Base-by-base conservation (phyloP, 2,113 vertebrate genomes). In the Oenanthe melanoleuca region DNA sequence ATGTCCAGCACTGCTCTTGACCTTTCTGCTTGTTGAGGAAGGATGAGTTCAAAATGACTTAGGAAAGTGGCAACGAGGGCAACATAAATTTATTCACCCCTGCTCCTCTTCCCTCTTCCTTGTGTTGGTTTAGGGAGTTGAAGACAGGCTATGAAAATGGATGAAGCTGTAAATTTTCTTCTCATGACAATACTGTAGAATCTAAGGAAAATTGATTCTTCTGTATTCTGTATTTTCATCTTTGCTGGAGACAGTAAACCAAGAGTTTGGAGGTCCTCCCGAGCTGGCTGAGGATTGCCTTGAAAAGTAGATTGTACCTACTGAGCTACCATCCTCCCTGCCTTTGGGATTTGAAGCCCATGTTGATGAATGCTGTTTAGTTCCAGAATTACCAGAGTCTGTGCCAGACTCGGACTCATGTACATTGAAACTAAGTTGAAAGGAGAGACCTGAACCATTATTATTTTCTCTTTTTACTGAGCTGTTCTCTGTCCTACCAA, bases 1-100 rank as follows among this genome's bases (percentile, higher is more conserved):
- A 24, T 83, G 38, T 78, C 47, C 14, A 89, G 47, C 69, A 25
- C 24, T 64, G 59, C 16, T 66, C 45, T 55, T 70, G 63, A 31
- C 40, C 49, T 34, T 72, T 69, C 15, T 21, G 2, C 31, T 61
- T 84, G 20, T 21, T 63, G 59, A 70, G 49, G 17, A 82, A 79
- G 21, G 14, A 44, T 40, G 34, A 25, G 13, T 83, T 95, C 81
- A 70, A 4, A 91, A 59, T 45, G 0, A 33, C 24, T 66, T 47
- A 56, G 4, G 47, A 70, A 44, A 65, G 52, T 0, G 0, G 18
- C 40, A 53, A 5, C 16, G 1, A 1, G 42, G 21, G 12, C 34
- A 70, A 33, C 2, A 26, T n/a, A 40, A 64, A 53, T 78, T 64
- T 65, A 29, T 61, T 37, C 44, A 45, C 5, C 18, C 10, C 5